Conservation (phyloP, 2,797 vertebrate genomes). For the Sarcophilus harrisii region DNA sequence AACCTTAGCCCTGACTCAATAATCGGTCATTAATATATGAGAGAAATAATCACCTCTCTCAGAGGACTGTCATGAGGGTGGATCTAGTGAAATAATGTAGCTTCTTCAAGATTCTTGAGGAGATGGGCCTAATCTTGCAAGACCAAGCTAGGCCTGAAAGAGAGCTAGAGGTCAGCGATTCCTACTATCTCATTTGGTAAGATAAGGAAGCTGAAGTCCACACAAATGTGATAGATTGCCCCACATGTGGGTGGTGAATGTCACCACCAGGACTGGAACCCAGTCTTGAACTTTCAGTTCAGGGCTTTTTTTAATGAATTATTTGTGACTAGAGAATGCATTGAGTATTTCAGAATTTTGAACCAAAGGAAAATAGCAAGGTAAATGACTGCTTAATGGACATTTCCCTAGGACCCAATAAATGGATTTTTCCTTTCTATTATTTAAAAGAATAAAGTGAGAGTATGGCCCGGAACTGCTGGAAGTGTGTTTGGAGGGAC, state of each 20-base stretch:
- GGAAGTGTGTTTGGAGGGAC: not conserved
- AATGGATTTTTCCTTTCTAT: not conserved
- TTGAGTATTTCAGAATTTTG: not conserved
- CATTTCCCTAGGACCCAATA: not conserved
- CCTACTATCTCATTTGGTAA: not conserved
- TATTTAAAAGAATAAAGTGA: not conserved
- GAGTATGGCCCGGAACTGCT: not conserved
- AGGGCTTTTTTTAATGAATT: not conserved
- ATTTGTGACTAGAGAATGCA: not conserved
- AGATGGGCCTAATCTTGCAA: not conserved
- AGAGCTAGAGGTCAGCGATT: not conserved
- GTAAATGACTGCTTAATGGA: not conserved
- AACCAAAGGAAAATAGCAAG: not conserved
- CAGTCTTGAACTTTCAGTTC: not conserved
- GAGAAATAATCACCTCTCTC: not conserved
- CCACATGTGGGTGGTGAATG: not conserved
- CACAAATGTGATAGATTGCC: not conserved
- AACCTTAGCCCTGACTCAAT: not conserved
- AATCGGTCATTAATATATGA: not conserved
- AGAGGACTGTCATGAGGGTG: too few relatives aligned
- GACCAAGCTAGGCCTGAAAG: not conserved
- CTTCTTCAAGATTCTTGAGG: not conserved
- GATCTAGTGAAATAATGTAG: not conserved
- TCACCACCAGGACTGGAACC: not conserved
- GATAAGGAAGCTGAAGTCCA: not conserved